Conservation (phyloP, 92 coral and sea anemone genomes). For the Muricea muricata region DNA sequence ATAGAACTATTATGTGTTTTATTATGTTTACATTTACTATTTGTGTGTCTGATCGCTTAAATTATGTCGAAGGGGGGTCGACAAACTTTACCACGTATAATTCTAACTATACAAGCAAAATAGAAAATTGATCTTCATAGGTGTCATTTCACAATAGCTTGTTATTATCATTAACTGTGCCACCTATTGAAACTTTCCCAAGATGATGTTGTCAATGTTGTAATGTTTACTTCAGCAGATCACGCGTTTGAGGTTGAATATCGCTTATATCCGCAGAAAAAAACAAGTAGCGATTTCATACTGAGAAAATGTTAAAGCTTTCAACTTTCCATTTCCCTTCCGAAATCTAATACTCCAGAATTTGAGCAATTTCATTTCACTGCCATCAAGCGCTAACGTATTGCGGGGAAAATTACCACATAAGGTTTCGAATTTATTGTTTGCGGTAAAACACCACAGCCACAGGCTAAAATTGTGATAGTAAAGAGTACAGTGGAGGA, state of each 20-base stretch:
- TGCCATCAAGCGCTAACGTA: neutral
- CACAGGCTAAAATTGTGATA: neutral
- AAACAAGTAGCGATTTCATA: neutral
- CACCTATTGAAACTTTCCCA: neutral
- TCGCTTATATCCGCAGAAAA: neutral
- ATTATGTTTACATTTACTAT: neutral
- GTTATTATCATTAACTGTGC: neutral
- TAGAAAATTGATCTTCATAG: neutral
- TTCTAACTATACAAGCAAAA: neutral
- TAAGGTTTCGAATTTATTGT: neutral
- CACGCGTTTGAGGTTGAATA: neutral
- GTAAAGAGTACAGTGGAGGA: neutral
- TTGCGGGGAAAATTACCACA: neutral
- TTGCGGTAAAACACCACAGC: neutral
- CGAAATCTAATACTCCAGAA: neutral
- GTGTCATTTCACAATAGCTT: constrained; percentile 9
- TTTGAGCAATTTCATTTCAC: constrained; percentile 18
- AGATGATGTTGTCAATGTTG: neutral
- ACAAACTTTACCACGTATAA: neutral
- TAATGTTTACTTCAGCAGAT: neutral
- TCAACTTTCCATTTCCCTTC: neutral
- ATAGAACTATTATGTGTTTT: neutral
- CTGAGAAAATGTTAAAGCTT: neutral
- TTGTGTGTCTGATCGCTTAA: constrained; percentile 8
- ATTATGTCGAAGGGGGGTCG: constrained; percentile 26